phyloP scores from a whole-genome alignment of 2,113 vertebrate genomes.

The Hypocryptadius cinnamomeus region DNA sequence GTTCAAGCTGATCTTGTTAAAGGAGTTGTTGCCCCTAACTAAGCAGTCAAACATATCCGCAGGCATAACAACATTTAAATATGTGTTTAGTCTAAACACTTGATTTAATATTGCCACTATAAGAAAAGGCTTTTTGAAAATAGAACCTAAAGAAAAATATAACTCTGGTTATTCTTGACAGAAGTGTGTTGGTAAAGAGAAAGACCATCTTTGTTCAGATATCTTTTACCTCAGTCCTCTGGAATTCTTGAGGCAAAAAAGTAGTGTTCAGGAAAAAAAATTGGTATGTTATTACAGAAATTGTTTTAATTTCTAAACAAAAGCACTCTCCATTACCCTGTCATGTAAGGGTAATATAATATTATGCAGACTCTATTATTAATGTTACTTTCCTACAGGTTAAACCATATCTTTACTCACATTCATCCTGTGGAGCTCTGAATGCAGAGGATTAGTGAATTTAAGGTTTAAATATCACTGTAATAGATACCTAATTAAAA shows the following conservation, averaged over 20 bases:
- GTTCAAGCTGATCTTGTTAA: not conserved
- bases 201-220: not conserved
- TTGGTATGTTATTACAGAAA: not conserved
- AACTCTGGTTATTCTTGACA: not conserved
- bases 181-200: not conserved
- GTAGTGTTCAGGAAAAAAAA: not conserved
- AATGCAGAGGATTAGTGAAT: not conserved
- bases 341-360: not conserved
- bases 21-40: not conserved
- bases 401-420: not conserved
- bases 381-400: not conserved
- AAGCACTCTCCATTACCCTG: not conserved
- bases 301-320: not conserved
- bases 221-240: not conserved
- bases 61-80: not conserved
- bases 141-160: not conserved
- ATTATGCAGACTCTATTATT: not conserved
- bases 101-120: not conserved
- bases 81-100: not conserved
- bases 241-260: not conserved
- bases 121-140: not conserved
- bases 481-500: not conserved
- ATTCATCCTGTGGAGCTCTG: not conserved
- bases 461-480: not conserved
- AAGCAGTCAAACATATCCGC: not conserved